Base-by-base conservation (phyloP, 2,113 vertebrate genomes). In the Pithys albifrons region DNA sequence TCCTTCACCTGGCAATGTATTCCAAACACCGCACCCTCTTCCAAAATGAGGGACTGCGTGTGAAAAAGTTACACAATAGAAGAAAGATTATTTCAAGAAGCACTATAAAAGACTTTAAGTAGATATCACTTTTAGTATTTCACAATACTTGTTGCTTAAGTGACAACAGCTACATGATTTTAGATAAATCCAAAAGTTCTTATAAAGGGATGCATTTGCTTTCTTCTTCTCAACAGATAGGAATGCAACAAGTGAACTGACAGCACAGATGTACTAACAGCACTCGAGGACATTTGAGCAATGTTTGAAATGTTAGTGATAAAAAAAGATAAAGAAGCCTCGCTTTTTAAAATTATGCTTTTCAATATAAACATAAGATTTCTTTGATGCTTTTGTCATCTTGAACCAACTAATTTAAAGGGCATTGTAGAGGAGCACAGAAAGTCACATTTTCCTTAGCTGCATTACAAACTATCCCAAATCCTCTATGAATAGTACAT, bases 21-120 rank as follows among this genome's bases (percentile, higher is more conserved):
- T 69, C 10, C 45, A 62, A 86, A 90, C 2, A 2, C 11, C 6
- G 1, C 4, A 52, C 45, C 11, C 7, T 73, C 25, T 64, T 35
- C n/a, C 43, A 45, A 80, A 13, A 28, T 23, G 33, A 57, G 4
- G 5, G 25, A 71, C 12, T 1, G 6, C 0, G 0, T 17, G 33
- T 37, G 4, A 59, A 89, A 64, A 92, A 35, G 33, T 49, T n/a
- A 67, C 64, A 39, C 12, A 65, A 23, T 2, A 41, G 17, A 67
- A 83, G 7, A 52, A 64, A 35, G 10, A 19, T 37, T 33, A 65
- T 51, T 78, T 48, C 39, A 82, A 45, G 62, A 72, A 73, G 43
- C 8, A 48, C 15, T 48, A 49, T 5, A 70, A 59, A 45, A 72
- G 9, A 19, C 7, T 17, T 52, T 3, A 78, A 0, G 2, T 14